Base-by-base conservation (phyloP, 2,797 vertebrate species). In the Poeciliopsis presidionis region DNA sequence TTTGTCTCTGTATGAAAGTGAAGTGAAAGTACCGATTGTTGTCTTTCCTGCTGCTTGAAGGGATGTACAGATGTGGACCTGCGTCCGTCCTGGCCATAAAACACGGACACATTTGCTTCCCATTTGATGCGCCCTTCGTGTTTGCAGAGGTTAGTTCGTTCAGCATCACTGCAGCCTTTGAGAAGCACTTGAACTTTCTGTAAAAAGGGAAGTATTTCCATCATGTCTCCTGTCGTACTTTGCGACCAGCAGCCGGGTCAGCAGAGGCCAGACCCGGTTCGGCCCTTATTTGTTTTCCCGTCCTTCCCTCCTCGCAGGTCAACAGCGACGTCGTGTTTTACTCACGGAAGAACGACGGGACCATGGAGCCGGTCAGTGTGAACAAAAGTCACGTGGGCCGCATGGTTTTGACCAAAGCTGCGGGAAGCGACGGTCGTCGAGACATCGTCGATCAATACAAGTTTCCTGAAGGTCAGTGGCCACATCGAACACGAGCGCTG, bases 1-100 rank as follows among this genome's bases (percentile, higher is more conserved):
- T 43, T 76, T 65, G 7, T 69, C 39, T 67, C 2, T 49, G 0
- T 0, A n/a, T 69, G 39, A 57, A 20, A 49, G 7, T 69, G 22
- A 75, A 74, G 45, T 30, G 39, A n/a, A 2, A 20, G 6, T 7
- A 55, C 36, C 65, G 6, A 45, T 0, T 57, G 51, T 59, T 81
- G 67, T 39, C 72, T 72, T 25, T 75, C 4, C 67, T 84, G 11
- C 18, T 74, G 6, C 6, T 16, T 67, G 1, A 85, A 96, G 96
- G 96, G 59, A 95, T 99, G 97, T 99, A 97, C 91, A 95, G 98
- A 75, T 99, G 98, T 86, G 98, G 98, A 7, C 98, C 98, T 7
- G 96, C 98, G 41, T 98, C 98, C 0, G 96, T 99, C 74, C 93
- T 96, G 75, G 98, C 98, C 81, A 95, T 99, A 81, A 99, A 99